Evolutionary conservation across 2,797 vertebrate genomes (phyloP).

Genomic region (Xiphorhynchus erythropygius): DNA sequence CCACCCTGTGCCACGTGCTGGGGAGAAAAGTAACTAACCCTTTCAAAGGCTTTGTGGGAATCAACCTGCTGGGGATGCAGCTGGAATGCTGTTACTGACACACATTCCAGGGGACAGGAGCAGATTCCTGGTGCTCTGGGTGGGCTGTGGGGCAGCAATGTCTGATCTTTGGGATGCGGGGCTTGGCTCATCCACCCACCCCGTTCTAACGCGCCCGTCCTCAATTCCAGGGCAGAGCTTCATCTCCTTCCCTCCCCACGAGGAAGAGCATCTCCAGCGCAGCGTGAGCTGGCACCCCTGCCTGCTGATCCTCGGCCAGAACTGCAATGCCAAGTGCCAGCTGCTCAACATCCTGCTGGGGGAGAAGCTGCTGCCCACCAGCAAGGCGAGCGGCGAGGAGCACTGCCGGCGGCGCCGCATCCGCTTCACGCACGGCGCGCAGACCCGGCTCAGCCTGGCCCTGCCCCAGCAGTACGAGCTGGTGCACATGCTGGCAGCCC

Average conservation of each 20-base stretch:
- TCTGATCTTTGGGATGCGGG: neutral
- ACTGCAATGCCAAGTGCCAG: conserved; percentile 87
- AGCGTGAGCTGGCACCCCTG: conserved; percentile 83
- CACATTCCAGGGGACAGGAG: neutral
- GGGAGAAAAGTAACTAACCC: neutral
- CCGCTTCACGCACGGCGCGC: conserved; percentile 88
- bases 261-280: conserved; percentile 90
- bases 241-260: conserved; percentile 87
- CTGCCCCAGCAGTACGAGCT: conserved; percentile 95
- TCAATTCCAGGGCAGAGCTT: conserved; percentile 81
- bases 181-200: neutral
- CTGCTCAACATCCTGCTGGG: conserved; percentile 91
- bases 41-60: neutral
- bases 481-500: conserved; percentile 88
- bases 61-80: neutral
- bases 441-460: conserved; percentile 87
- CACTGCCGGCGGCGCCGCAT: conserved; percentile 89
- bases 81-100: neutral
- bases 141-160: neutral
- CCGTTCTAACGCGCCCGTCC: neutral
- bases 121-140: neutral
- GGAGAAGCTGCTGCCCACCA: conserved; percentile 86
- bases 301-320: conserved; percentile 91
- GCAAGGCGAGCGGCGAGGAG: conserved; percentile 73
- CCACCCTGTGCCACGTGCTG: neutral